A percentile compares a stretch with the other conserved stretches of the same genome.
These are phyloP conservation scores for Vanacampus margaritifer DNA, from an alignment of 2,113 vertebrate genomes.

Conservation along the genomic window DNA sequence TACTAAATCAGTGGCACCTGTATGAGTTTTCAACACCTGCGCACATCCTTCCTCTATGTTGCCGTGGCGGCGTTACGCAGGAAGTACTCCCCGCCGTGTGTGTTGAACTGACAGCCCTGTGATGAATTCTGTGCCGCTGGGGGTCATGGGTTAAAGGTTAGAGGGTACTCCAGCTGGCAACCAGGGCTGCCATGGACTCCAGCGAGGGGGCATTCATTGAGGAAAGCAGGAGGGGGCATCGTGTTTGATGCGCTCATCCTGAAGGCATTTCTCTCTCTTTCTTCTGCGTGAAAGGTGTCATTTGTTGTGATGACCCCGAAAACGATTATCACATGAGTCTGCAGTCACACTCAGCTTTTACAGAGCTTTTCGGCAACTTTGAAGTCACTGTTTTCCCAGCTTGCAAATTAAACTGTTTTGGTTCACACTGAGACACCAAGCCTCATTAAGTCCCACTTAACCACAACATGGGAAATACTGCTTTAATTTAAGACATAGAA, in stretches of 20 bases:
- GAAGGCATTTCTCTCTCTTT: slow-evolving; percentile 9
- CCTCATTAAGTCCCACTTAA: slow-evolving; percentile 1
- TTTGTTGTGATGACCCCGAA: slow-evolving; percentile 8
- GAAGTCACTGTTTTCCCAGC: slow-evolving; percentile 2
- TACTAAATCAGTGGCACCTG: slow-evolving; percentile 51
- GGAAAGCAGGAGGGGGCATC: slow-evolving; percentile 38
- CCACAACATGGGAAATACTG: background rate
- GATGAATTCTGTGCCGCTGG: slow-evolving; percentile 49
- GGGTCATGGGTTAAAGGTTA: slow-evolving; percentile 66
- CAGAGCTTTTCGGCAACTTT: background rate
- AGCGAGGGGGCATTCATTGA: slow-evolving; percentile 65
- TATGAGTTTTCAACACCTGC: slow-evolving; percentile 36
- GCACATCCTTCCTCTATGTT: slow-evolving; percentile 10
- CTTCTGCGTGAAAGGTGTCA: background rate
- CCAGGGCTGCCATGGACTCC: slow-evolving; percentile 64
- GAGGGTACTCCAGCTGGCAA: slow-evolving; percentile 75
- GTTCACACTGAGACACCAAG: background rate
- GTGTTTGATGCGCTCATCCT: slow-evolving; percentile 38
- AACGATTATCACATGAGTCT: background rate
- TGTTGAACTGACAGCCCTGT: slow-evolving; percentile 34
- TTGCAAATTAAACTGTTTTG: slow-evolving; percentile 1
- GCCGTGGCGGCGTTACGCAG: slow-evolving; percentile 16
- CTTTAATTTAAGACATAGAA: background rate
- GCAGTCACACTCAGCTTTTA: background rate
- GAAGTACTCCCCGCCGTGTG: slow-evolving; percentile 37